These are phyloP conservation scores for Hololepta plana DNA, from an alignment of 2,888 invertebrate genomes.

Conservation along the genomic window DNA sequence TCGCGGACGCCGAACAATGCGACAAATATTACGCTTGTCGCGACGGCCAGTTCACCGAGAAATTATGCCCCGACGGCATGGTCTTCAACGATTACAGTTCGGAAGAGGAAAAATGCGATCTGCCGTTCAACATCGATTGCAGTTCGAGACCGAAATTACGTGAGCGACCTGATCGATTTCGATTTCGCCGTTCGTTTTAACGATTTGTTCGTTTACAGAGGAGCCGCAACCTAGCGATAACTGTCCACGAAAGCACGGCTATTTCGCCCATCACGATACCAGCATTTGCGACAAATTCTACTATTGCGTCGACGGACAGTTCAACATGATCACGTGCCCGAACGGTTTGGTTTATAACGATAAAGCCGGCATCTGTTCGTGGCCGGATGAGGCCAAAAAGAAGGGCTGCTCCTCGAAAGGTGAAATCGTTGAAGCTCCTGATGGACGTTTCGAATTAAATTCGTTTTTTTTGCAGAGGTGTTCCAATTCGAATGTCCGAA, in stretches of 20 bases:
- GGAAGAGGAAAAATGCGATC: conserved; percentile 69
- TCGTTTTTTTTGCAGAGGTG: conserved; percentile 37
- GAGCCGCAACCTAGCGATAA: conserved; percentile 50
- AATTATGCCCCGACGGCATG: conserved; percentile 74
- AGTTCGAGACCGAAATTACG: conserved; percentile 57
- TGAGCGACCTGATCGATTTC: conserved; percentile 32
- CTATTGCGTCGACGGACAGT: conserved; percentile 76
- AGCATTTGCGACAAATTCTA: conserved; percentile 73
- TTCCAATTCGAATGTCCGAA: conserved; percentile 70
- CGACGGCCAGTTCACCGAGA: conserved; percentile 54
- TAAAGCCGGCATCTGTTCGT: conserved; percentile 77
- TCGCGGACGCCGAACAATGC: conserved; percentile 71
- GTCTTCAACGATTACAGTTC: conserved; percentile 76
- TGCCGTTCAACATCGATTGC: conserved; percentile 77
- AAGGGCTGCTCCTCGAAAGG: conserved; percentile 67
- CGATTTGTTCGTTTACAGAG: conserved; percentile 36
- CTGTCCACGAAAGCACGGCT: conserved; percentile 71
- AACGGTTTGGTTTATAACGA: conserved; percentile 75
- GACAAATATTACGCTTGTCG: conserved; percentile 70
- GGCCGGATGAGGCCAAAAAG: conserved; percentile 84
- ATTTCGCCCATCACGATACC: conserved; percentile 66
- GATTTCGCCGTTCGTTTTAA: neutral
- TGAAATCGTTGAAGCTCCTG: conserved; percentile 23
- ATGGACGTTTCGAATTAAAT: no score
- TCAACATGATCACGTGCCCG: conserved; percentile 80